Base-by-base conservation (phyloP, 2,797 vertebrate genomes). In the Acestrorhynchus altus region DNA sequence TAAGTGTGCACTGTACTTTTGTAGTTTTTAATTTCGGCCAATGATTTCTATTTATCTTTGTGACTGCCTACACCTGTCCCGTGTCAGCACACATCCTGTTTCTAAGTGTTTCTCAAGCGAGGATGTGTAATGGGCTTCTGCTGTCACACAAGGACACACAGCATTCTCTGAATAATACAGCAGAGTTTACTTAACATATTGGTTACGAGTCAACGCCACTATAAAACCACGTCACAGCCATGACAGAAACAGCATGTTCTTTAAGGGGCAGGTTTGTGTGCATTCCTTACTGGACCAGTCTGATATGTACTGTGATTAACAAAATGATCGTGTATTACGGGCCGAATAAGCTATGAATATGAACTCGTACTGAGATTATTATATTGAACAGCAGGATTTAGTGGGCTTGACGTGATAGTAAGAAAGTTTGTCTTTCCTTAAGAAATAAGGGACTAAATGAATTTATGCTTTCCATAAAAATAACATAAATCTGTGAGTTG, bases 151-250 rank as follows among this genome's bases (percentile, higher is more conserved):
- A 66, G 79, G 80, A 80, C 71, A 70, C 84, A 87, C 83, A 74
- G 77, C 85, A 89, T 91, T 90, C 84, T 64, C 82, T 39, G 78
- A 90, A 90, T 91, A 83, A 84, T 88, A 80, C 85, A 89, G 84
- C 78, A 35, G 52, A 64, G 60, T 74, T 57, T 28, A 76, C 83
- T 82, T 63, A 71, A 85, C 78, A 82, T 81, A 78, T 87, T 72
- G 83, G 77, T 90, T 83, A 72, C 81, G 69, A 52, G n/a, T 46
- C 74, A 39, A 74, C 60, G 59, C 78, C 47, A 20, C 60, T 85
- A 75, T 74, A 79, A 80, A 74, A 59, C 79, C 84, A 80, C 87
- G 89, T 88, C 80, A 79, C 70, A 52, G 81, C 61, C 78, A 76
- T 83, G 81, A 75, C 59, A 44, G 74, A 64, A 59, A 72, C 31